Conservation (phyloP, 2,888 invertebrate genomes). For the Acleris cristana region DNA sequence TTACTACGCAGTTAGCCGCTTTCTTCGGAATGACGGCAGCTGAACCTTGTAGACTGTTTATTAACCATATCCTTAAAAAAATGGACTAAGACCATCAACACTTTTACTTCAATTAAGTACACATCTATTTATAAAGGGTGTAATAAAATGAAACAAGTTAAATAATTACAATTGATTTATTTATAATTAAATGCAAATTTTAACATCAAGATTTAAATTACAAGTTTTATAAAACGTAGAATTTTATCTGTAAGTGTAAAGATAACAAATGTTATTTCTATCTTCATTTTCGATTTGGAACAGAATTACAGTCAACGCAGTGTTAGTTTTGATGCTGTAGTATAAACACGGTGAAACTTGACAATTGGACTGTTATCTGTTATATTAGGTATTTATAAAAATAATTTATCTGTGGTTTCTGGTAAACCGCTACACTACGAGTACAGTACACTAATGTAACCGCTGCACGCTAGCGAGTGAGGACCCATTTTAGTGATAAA, state of each 20-base stretch:
- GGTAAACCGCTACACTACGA: conserved; percentile 4
- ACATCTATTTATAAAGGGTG: not conserved
- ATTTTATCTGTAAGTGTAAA: not conserved
- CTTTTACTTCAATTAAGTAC: too few relatives aligned
- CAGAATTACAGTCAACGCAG: not conserved
- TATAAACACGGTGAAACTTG: not conserved
- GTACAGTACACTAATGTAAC: not conserved
- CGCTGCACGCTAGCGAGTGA: not conserved
- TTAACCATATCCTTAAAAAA: too few relatives aligned
- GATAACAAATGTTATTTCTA: conserved; percentile 15
- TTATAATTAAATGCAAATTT: conserved; percentile 33
- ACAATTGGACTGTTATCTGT: conserved; percentile 2
- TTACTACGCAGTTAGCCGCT: too few relatives aligned
- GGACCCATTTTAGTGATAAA: too few relatives aligned
- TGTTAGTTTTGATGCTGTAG: too few relatives aligned
- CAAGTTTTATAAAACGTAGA: conserved; percentile 23
- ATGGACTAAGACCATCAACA: too few relatives aligned
- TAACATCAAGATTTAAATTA: conserved; percentile 26
- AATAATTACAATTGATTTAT: conserved; percentile 30
- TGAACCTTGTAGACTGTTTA: too few relatives aligned
- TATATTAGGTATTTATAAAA: conserved; percentile 26
- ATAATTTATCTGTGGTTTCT: conserved; percentile 30
- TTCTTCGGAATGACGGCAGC: too few relatives aligned
- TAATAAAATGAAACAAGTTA: conserved; percentile 4
- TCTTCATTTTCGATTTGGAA: not conserved